Base-by-base conservation (phyloP, 2,888 invertebrate species). In the Coenonympha glycerion region DNA sequence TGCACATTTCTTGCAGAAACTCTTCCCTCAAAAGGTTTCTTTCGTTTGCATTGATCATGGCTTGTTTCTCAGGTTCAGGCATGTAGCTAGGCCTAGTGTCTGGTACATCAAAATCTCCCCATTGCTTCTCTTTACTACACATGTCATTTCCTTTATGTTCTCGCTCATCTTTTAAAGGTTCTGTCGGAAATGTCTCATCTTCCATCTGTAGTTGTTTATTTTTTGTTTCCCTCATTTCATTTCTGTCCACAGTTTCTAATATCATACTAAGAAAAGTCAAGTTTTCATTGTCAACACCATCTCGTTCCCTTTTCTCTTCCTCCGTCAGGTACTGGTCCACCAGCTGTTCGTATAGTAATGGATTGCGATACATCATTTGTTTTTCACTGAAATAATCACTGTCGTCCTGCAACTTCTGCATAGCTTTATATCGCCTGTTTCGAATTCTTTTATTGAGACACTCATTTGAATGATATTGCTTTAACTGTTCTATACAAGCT, bases 351-450 rank as follows among this genome's bases (percentile, higher is more conserved):
- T 95, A 98, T 0, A 98, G 79, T 46, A 95, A 86, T 1, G 98
- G 98, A 75, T 96, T 95, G 53, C 98, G 85, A 60, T 91, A 92
- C 91, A 96, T 95, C 98, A 98, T 98, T 87, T 96, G 94, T 53
- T 91, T 91, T 73, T 98, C 97, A 71, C 93, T 93, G 68, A 98
- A 98, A 77, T 97, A 98, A 60, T 90, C 88, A 8, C 91, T 89
- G 57, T 91, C 90, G 44, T 89, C 81, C 30, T 93, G 85, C 58
- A 97, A 76, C 64, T 91, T 88, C 64, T 93, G 90, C 68, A 97
- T 79, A 1, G 96, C 97, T 66, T 92, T 91, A 69, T 91, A 97
- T 31, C 97, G 87, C 60, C 96, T 88, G 73, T 97, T 97, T 74
- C 92, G 92, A 0, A 92, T 79, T 66, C 90, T 87, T 47, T 89